Evolutionary conservation across 2,888 invertebrate species (phyloP), one percentile per base, ranked within the genome.

Genomic region (Troides aeacus): DNA sequence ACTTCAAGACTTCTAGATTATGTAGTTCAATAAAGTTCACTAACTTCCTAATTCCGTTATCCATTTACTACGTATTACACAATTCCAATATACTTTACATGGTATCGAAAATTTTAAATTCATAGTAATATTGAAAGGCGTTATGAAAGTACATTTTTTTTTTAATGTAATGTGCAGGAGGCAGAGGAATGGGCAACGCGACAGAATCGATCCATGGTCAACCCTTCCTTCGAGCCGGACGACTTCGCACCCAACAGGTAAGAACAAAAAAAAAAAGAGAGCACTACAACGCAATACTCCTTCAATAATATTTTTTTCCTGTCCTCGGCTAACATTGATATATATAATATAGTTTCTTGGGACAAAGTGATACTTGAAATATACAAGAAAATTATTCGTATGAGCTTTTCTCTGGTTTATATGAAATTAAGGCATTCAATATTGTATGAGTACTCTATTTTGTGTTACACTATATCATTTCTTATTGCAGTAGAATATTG

Each of bases 141-240:
- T 46, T 10, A 46, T 46, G 46, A 46, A 53, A 50, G 1, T 6
- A 18, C 1, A 4, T n/a, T 53, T 53, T n/a, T n/a, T n/a, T 62
- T 56, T 2, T 62, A 4, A 6, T 61, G 42, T 63, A 66, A 75
- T 70, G 83, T 82, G 15, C 84, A 92, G 92, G 90, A 90, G 72
- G 86, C 85, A 61, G 86, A 85, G 76, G 83, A 89, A 85, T 90
- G 89, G 89, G 79, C 83, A 46, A 81, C 87, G 36, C 81, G 87
- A 71, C 84, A 84, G 72, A 93, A 86, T 64, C 90, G 89, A 6
- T 89, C 91, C 17, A 88, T 89, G 86, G 81, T 90, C 77, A 93
- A 93, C 78, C 93, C 93, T 1, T 92, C 91, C 7, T 93, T 93
- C 84, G 91, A 93, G 71, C 89, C 91, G 23, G 93, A 93, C 79